Base-by-base conservation (phyloP, 2,888 invertebrate genomes). In the Andrena camellia region DNA sequence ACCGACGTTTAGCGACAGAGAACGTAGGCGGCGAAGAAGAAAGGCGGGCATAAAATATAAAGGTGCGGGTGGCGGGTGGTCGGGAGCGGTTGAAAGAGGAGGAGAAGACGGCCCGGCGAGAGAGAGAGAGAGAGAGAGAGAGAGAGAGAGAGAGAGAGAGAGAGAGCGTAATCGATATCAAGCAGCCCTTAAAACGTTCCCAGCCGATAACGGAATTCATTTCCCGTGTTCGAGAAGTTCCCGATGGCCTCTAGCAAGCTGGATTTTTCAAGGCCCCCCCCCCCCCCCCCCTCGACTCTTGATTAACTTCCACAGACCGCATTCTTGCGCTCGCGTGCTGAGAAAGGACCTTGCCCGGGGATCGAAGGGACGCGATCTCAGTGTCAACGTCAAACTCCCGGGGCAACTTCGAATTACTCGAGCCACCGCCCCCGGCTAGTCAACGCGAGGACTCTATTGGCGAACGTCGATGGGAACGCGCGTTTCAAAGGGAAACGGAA, bases 161-260 rank as follows among this genome's bases (percentile, higher is more conserved):
- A 33, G 29, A 26, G 2, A 20, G 29, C 35, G 48, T 52, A 54
- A 54, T 57, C 54, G 76, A 76, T 60, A 70, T 62, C 73, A 52
- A 31, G 42, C 20, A 62, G 57, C 29, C 50, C 70, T 67, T 54
- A 81, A 72, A 78, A 74, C 73, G 64, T 31, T 70, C 48, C 20
- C 68, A 62, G 17, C 50, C 67, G 83, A 81, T 81, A 83, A 83
- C 77, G 73, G 72, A 83, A 81, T 83, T 83, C 81, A 81, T 83
- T 83, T 82, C 82, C 73, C 81, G 83, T 57, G 68, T 57, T 70
- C 66, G 78, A 64, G 72, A 42, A 59, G 64, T 29, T 67, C 42
- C 10, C 60, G 75, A 72, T 26, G 66, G 42, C 76, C 31, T 48
- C 59, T 33, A 35, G 71, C 48, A 48, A 74, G 50, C 67, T 60